Base-by-base conservation (phyloP, 2,113 vertebrate species). In the Setophaga coronata region DNA sequence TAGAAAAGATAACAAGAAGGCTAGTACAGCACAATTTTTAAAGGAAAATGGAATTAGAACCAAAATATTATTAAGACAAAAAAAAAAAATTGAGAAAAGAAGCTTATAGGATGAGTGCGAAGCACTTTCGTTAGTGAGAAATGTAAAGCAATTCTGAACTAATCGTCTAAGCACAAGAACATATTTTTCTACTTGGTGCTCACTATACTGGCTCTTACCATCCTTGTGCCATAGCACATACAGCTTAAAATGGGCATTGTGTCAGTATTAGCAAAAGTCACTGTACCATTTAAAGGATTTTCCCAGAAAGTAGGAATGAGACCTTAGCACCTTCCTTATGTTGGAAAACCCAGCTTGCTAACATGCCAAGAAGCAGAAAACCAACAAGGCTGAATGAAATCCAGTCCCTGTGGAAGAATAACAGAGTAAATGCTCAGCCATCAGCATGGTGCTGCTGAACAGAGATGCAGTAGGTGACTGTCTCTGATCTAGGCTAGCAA, bases 41-140 rank as follows among this genome's bases (percentile, higher is more conserved):
- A 17, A 60, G 34, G 33, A 86, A 56, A 90, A 78, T 4, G 42
- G 28, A 73, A 85, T 43, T 58, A 67, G 34, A 87, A 80, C 28
- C 0, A 0, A 61, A 70, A 10, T 31, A 34, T 40, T 66, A 74
- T 40, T 66, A 74, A 65, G 14, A 65, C 13, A 28, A 12, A n/a
- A 33, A 12, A 33, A 12, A n/a, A 19, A 84, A 61, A 15, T 9
- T 6, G 8, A 57, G 29, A 1, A n/a, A 28, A 58, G 61, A 86
- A 33, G 17, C 21, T 29, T 34, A 15, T 0, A 51, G 34, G 25
- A 18, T 1, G 2, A 62, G 28, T 8, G 16, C 5, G 17, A 83
- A 94, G 47, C 28, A 43, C 18, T 61, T 78, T 84, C 16, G 47
- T 18, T 57, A 65, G 17, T 73, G 50, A 65, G 43, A 43, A 88